phyloP scores from a whole-genome alignment of 2,113 vertebrate genomes.

The Capra hircus region DNA sequence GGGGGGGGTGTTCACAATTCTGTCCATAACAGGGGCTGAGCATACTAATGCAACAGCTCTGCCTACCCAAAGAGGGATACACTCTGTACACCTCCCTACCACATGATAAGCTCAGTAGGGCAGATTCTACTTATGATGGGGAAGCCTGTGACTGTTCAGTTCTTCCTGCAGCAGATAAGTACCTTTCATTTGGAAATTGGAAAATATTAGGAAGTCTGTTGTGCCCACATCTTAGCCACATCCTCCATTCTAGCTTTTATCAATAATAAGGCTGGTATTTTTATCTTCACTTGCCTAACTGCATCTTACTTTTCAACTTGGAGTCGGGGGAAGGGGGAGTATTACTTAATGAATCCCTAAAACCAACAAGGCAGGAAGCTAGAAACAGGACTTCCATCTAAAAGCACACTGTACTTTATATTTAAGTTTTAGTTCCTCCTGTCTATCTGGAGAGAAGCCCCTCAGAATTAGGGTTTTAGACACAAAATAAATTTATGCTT shows the following conservation, averaged over 20 bases:
- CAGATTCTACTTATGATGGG: not conserved
- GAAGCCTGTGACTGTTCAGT: not conserved
- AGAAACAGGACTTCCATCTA: not conserved
- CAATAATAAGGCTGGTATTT: not conserved
- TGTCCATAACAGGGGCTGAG: not conserved
- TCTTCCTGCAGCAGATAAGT: not conserved
- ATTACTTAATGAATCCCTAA: not conserved
- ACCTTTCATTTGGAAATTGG: not conserved
- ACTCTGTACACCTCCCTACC: not conserved
- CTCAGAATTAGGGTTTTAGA: not conserved
- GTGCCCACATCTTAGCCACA: not conserved
- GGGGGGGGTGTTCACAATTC: not conserved
- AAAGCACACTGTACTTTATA: not conserved
- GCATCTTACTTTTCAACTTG: not conserved
- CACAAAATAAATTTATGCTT: not conserved
- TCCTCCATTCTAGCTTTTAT: not conserved
- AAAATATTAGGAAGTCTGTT: not conserved
- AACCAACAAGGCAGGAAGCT: not conserved
- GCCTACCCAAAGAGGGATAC: not conserved
- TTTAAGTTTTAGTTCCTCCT: not conserved
- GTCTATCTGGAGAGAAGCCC: not conserved
- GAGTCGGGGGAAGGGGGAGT: not conserved
- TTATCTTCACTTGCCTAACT: not conserved
- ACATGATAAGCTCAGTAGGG: not conserved
- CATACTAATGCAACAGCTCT: not conserved